Conservation (phyloP, 2,888 invertebrate species). For the Drosophila leonis region DNA sequence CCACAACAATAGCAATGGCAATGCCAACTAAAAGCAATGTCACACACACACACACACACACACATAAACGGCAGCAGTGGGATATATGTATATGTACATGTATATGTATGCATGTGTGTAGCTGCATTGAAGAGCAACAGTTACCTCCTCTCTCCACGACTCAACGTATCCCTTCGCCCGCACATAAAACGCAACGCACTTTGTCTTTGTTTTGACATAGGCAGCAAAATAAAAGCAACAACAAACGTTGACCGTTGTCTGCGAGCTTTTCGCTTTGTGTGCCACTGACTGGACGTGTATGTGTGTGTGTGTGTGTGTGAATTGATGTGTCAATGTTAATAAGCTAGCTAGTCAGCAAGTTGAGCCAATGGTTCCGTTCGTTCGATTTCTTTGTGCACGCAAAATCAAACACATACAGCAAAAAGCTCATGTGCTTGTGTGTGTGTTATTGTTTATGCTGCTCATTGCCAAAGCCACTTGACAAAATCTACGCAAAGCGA, state of each 20-base stretch:
- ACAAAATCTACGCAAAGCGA: constrained; percentile 59
- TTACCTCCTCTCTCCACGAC: constrained; percentile 11
- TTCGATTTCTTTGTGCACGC: constrained; percentile 59
- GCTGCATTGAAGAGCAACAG: constrained; percentile 21
- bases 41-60: constrained; percentile 45
- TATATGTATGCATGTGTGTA: neutral
- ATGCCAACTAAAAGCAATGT: constrained; percentile 58
- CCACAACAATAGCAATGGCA: constrained; percentile 38
- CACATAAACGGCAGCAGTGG: constrained; percentile 1
- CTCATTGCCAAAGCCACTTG: constrained; percentile 78
- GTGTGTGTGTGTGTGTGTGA: constrained; percentile 16
- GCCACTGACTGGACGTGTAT: neutral
- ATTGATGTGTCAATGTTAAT: constrained; percentile 64
- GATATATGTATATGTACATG: neutral
- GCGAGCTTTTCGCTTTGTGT: constrained; percentile 19
- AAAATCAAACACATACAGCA: constrained; percentile 24
- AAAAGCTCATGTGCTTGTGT: constrained; percentile 11
- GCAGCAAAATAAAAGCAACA: constrained; percentile 24
- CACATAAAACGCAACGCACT: constrained; percentile 58
- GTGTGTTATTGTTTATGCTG: constrained; percentile 68
- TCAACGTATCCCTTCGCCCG: constrained; percentile 13
- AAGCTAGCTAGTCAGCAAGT: constrained; percentile 54
- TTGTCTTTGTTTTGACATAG: constrained; percentile 72
- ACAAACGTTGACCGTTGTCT: constrained; percentile 23
- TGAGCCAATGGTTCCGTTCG: constrained; percentile 39